Base-by-base conservation (phyloP, 2,888 invertebrate species). In the Atethmia centrago region DNA sequence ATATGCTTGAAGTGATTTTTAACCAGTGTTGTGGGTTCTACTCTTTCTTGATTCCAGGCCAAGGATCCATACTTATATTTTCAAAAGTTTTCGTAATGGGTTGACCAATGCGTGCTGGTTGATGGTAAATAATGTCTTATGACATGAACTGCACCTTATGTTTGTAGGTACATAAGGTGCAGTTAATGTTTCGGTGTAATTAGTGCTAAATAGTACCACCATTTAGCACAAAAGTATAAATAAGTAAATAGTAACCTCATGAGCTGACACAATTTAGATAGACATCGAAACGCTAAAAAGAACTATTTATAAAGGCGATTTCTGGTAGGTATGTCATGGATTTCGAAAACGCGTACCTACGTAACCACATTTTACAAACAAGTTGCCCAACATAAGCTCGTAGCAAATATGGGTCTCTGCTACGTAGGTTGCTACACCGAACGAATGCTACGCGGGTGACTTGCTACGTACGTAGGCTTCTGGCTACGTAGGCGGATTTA, bases 401-500 rank as follows among this genome's bases (percentile, higher is more conserved):
- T 79, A 71, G 36, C 49, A 62, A 71, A 40, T 55, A 16, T 49
- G 31, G 42, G 36, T 45, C 19, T 72, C 12, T 45, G 82, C 66
- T 76, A 66, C 53, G 45, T 55, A 61, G n/a, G 80, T 64, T 45
- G 76, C 61, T 81, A 65, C 77, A 53, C n/a, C n/a, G 28, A 79
- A 64, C 25, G 28, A 67, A 36, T 40, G 65, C 77, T 82, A 76
- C 77, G 62, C 51, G 59, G 42, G 16, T 47, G 10, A 53, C 21
- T 16, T 36, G 78, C 78, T 79, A 78, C 78, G 77, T 61, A 62
- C 81, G 78, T 80, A 78, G 77, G 45, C 40, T 49, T 28, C 8
- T 55, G 51, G 66, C 55, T 73, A 63, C 58, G 67, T 64, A 81
- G 63, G 58, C 67, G 28, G 53, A 82, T 82, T 78, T 53, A 36